Evolutionary conservation across 2,113 vertebrate species (phyloP), one percentile per base, ranked within the genome.

Genomic region (Oncorhynchus kisutch): DNA sequence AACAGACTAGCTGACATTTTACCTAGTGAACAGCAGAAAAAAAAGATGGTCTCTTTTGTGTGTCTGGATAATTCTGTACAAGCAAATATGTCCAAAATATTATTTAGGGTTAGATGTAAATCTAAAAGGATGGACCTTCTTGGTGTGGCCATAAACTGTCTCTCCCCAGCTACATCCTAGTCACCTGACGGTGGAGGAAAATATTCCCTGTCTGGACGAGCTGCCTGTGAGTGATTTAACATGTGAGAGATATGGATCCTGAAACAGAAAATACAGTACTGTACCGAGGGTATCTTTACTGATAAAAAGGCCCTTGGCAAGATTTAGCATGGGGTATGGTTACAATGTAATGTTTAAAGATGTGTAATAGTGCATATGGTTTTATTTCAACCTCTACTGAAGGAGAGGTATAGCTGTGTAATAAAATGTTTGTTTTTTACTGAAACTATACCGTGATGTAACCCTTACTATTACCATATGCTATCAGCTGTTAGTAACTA

Each of bases 1-100:
- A 89, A 85, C 66, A 87, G 82, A 84, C 82, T 86, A 85, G 82
- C 88, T 87, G 84, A 88, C 80, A 90, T 86, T 90, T 88, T 78
- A 85, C 82, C 64, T 84, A 85, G 57, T 67, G 64, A 73, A 70
- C 80, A 76, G 82, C 76, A 65, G 29, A 76, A 74, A 18, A 76
- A 71, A 54, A 84, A 81, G 83, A 80, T 66, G 72, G 34, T 67
- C 73, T 78, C 72, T 75, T 54, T 34, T 71, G 73, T 77, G 64
- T 84, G 27, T 31, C 25, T 31, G 29, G 67, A n/a, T 39, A 39
- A 34, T 34, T 34, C 14, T 18, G 31, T 67, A 27, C 2, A 18
- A 31, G 3, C 16, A 57, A 14, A 20, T 57, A 57, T 57, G 13
- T 57, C 54, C 54, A 57, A 57, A 4, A 20, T 57, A 57, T 57